Evolutionary conservation across 92 coral and sea anemone genomes (phyloP), one percentile per base, ranked within the genome.

Genomic region (Phenganax subtilis): DNA sequence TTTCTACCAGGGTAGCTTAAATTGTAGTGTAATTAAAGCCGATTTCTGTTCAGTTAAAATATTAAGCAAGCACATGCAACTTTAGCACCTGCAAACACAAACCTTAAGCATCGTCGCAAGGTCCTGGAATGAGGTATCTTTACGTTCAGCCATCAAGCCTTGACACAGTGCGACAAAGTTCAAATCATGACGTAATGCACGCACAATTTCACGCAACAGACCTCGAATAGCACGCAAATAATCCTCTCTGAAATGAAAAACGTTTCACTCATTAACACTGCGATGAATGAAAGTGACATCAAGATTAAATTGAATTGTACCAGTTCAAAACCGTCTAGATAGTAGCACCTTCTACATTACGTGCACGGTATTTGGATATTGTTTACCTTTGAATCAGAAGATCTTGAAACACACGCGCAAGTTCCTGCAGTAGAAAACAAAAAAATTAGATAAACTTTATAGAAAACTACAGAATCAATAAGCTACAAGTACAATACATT

Each of bases 331-430:
- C 31, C 28, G 17, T 54, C 4, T 6, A 11, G 25, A 20, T 20
- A 20, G 25, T 67, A 37, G 5, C 47, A 37, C 47, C 47, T 37
- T 37, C 47, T 37, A 7, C 57, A 68, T 44, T 25, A 61, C 54
- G 12, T 44, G 20, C 25, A 20, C 10, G 54, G 55, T 7, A 7
- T 82, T 20, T 10, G 63, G 25, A 58, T 0, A 12, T 29, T 16
- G 84, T 90, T 83, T 77, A 96, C 97, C 89, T 92, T 85, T 92
- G 90, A 57, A 89, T 86, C 54, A 94, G 85, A 20, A 94, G 71
- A 80, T 94, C 98, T 85, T 94, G 98, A 72, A 94, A 94, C 16
- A 94, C 98, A 91, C 87, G 88, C 27, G 98, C 97, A 61, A 94
- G 97, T 69, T 92, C 69, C 97, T 94, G 78, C 30, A 59, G 53